Evolutionary conservation across 2,888 invertebrate species (phyloP).

Genomic region (Minunthozetes semirufus): DNA sequence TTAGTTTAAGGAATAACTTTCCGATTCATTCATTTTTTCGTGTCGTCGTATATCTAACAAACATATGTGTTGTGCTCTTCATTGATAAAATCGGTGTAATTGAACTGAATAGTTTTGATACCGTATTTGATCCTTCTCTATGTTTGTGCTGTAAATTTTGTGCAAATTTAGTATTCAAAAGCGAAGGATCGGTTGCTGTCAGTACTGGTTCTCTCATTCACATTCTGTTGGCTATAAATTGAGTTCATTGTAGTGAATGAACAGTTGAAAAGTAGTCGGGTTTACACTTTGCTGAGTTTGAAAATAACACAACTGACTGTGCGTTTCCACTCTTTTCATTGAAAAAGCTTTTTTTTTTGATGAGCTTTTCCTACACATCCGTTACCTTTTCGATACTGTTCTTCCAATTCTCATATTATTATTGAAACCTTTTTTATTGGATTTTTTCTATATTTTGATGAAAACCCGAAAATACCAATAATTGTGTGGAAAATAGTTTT

Average conservation of each 20-base stretch:
- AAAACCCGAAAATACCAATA: neutral
- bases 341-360: neutral
- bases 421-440: no score
- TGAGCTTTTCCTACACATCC: neutral
- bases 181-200: no score
- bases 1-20: neutral
- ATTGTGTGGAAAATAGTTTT: conserved; percentile 5
- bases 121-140: no score
- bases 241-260: neutral
- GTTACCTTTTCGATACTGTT: neutral
- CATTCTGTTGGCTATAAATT: neutral
- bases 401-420: neutral
- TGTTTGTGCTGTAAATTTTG: no score
- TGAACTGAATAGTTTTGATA: no score
- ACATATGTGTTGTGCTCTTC: no score
- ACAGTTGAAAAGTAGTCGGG: neutral
- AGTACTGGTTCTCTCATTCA: neutral
- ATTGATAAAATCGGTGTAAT: no score
- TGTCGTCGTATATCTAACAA: no score
- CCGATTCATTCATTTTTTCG: no score
- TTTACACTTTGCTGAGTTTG: neutral
- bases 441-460: neutral
- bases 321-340: neutral
- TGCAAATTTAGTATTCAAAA: no score
- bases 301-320: neutral